Evolutionary conservation across 1,140 invertebrate species (phyloP), one percentile per base, ranked within the genome.

Genomic region (Neodiprion fabricii): DNA sequence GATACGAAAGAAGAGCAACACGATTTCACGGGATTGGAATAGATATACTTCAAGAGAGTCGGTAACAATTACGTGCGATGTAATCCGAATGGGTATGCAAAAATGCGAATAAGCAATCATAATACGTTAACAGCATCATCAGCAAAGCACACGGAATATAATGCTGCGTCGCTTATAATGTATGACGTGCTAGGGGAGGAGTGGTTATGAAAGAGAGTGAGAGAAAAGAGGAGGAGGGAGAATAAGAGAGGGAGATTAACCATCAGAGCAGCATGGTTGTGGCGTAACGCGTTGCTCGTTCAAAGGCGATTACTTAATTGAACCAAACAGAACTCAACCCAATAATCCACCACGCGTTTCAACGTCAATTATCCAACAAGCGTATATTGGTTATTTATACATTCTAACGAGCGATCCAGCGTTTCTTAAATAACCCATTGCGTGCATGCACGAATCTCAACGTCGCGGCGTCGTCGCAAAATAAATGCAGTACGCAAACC

Each of bases 291-390:
- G 28, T 61, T 17, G 53, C 53, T 61, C 53, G 53, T 61, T 61
- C 53, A 61, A 61, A 61, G 53, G 53, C 53, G 53, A 61, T 61
- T 61, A 61, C 53, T 61, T 61, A 61, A 61, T 61, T 61, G 53
- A 61, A 61, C 53, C 53, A 61, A 61, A 61, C 53, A 61, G 53
- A 61, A 61, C 53, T 9, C n/a, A 61, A 61, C 53, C 53, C 53
- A 61, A 61, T 17, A 61, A 61, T 61, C 53, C 53, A 61, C 53
- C 53, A 61, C 53, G 53, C 53, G 53, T 61, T 61, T 61, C 53
- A 61, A 61, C 53, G 53, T 61, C 53, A 61, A 61, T 61, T 61
- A 61, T 17, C 9, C 28, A 40, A 2, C 28, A 40, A 40, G 28
- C 28, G 28, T 40, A 5, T 40, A 40, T 40, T 40, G 28, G 28